Base-by-base conservation (phyloP, 2,113 vertebrate genomes). In the Shinisaurus crocodilurus region DNA sequence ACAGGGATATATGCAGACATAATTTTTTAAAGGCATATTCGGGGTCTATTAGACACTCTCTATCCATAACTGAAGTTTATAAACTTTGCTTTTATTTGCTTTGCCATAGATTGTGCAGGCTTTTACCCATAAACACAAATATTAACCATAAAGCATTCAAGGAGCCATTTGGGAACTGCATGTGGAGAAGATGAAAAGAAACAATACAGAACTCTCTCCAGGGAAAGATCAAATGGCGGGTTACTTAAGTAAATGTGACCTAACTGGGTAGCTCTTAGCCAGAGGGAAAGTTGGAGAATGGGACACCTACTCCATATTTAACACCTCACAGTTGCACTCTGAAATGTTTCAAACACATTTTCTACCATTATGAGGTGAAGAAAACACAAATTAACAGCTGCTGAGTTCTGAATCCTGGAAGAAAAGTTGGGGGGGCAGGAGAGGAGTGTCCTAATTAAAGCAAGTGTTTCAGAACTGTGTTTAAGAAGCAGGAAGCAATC, bases 101-200 rank as follows among this genome's bases (percentile, higher is more conserved):
- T 91, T 91, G 80, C 83, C 87, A 90, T 75, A 90, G 93, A 93
- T 90, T 85, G 70, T 82, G n/a, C 2, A 0, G 88, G 92, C 86
- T 89, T 93, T 86, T 85, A 54, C 91, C 87, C 89, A 93, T 96
- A 95, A 96, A 94, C 1, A 0, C 91, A 93, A 95, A 94, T 54
- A 37, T 88, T 94, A 93, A 88, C 75, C 91, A 90, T 82, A 95
- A 95, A 94, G 82, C 94, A 90, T 94, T 95, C 93, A 91, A 92
- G 25, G 74, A 95, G 89, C 82, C 91, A 91, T 89, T 95, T 94
- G 93, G 90, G 91, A 95, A 91, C 69, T 92, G 82, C 93, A 89
- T 88, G 90, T 76, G 88, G 95, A 91, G 93, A 95, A 95, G 96
- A 96, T 96, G 90, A 96, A 96, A 96, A 96, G 95, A 95, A 96